These are phyloP conservation scores for Atta colombica DNA, from an alignment of 1,140 invertebrate genomes.

Conservation along the genomic window DNA sequence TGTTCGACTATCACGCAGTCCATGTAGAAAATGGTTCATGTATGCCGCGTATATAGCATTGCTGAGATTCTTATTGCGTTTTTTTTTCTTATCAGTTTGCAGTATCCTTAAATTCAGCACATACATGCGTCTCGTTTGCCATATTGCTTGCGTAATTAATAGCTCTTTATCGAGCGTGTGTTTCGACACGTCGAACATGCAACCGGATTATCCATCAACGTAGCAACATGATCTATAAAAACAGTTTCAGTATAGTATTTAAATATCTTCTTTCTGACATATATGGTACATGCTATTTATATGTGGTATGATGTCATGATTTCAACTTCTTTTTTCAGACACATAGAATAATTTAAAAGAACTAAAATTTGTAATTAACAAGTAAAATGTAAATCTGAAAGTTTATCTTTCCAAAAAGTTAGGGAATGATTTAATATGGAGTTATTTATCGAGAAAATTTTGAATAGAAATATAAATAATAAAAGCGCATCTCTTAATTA, in stretches of 20 bases:
- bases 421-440: neutral
- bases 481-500: neutral
- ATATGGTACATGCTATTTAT: constrained; percentile 6
- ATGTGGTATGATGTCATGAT: neutral
- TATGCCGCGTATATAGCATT: neutral
- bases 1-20: constrained; percentile 10
- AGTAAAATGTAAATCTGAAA: neutral
- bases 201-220: constrained; percentile 68
- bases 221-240: constrained; percentile 69
- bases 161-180: constrained; percentile 68
- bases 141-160: constrained; percentile 60
- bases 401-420: neutral
- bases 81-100: constrained; percentile 30
- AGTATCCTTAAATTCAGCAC: constrained; percentile 21
- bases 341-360: neutral
- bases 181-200: constrained; percentile 69
- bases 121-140: neutral
- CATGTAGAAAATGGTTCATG: constrained; percentile 10
- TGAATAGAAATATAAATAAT: neutral
- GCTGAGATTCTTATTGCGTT: constrained; percentile 3
- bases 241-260: constrained; percentile 48
- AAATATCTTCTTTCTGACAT: constrained; percentile 67
- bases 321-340: constrained; percentile 27
- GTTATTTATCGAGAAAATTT: neutral
- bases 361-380: neutral